phyloP scores from a whole-genome alignment of 1,140 invertebrate species.

The Apolygus lucorum region DNA sequence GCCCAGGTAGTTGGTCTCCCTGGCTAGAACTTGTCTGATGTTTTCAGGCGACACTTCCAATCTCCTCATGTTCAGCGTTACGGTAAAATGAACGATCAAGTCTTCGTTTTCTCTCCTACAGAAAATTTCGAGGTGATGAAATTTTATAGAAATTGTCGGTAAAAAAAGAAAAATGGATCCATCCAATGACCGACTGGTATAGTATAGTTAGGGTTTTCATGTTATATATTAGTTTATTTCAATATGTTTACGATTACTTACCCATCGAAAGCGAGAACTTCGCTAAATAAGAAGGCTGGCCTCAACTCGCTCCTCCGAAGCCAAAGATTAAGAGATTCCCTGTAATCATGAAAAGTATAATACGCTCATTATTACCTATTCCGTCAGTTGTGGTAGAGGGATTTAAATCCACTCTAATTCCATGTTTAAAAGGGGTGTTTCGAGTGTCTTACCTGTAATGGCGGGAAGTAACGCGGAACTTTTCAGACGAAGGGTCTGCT shows the following conservation, averaged over 20 bases:
- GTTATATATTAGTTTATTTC: too few species aligned
- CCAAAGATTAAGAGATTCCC: slow-evolving; percentile 62
- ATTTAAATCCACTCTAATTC: too few species aligned
- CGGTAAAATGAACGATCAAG: slow-evolving; percentile 61
- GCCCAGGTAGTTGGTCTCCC: slow-evolving; percentile 32
- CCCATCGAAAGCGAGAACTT: slow-evolving; percentile 72
- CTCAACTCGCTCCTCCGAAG: slow-evolving; percentile 60
- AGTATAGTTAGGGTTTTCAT: too few species aligned
- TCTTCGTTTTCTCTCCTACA: slow-evolving; percentile 52
- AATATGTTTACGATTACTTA: too few species aligned
- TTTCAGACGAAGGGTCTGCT: slow-evolving; percentile 53
- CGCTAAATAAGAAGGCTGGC: slow-evolving; percentile 55
- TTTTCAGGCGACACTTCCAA: slow-evolving; percentile 44
- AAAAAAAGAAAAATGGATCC: too few species aligned
- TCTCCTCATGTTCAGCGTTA: slow-evolving; percentile 55
- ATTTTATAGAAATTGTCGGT: too few species aligned
- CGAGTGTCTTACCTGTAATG: too few species aligned
- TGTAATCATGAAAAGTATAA: slow-evolving; percentile 60
- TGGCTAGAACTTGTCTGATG: slow-evolving; percentile 45
- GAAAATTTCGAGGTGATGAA: too few species aligned
- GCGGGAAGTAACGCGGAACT: slow-evolving; percentile 55
- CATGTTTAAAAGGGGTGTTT: too few species aligned
- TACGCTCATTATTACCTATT: too few species aligned
- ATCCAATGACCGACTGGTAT: too few species aligned
- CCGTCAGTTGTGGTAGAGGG: too few species aligned